Evolutionary conservation across 2,888 invertebrate species (phyloP).

Genomic region (Cheilosia urbana): DNA sequence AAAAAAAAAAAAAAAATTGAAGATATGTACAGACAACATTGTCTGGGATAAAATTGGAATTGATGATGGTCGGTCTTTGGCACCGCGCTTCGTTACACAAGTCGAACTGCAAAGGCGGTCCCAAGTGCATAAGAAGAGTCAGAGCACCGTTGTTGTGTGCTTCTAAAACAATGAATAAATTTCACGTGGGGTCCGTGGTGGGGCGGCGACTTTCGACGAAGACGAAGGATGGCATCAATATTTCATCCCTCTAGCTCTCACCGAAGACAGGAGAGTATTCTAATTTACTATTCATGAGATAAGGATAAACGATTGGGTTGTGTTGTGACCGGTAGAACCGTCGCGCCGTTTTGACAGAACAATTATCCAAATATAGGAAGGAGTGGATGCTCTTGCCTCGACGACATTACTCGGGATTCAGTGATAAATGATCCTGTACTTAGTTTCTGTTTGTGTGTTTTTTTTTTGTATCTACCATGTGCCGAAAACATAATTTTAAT

Average conservation of each 20-base stretch:
- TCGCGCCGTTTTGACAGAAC: conserved; percentile 49
- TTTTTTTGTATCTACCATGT: conserved; percentile 2
- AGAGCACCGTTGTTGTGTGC: conserved; percentile 34
- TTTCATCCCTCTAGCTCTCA: conserved; percentile 54
- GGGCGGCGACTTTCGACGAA: conserved; percentile 44
- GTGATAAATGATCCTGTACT: conserved; percentile 67
- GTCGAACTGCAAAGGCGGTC: conserved; percentile 60
- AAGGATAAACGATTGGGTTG: conserved; percentile 60
- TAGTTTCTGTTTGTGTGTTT: not conserved
- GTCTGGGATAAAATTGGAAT: conserved; percentile 72
- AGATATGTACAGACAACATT: conserved; percentile 31
- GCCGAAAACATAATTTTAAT: conserved; percentile 62
- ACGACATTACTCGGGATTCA: conserved; percentile 29
- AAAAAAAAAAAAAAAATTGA: conserved; percentile 11
- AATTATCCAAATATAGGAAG: conserved; percentile 7
- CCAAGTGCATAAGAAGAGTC: conserved; percentile 39
- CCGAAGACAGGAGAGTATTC: conserved; percentile 49
- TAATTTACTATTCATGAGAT: conserved; percentile 75
- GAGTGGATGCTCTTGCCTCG: conserved; percentile 2
- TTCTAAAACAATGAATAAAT: conserved; percentile 72
- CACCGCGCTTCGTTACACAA: conserved; percentile 33
- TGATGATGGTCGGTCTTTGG: conserved; percentile 64
- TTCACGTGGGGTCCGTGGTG: conserved; percentile 39
- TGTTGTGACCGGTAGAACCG: not conserved
- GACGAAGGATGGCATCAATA: conserved; percentile 68